Conservation (phyloP, 2,888 invertebrate genomes). For the Eremobia ochroleuca region DNA sequence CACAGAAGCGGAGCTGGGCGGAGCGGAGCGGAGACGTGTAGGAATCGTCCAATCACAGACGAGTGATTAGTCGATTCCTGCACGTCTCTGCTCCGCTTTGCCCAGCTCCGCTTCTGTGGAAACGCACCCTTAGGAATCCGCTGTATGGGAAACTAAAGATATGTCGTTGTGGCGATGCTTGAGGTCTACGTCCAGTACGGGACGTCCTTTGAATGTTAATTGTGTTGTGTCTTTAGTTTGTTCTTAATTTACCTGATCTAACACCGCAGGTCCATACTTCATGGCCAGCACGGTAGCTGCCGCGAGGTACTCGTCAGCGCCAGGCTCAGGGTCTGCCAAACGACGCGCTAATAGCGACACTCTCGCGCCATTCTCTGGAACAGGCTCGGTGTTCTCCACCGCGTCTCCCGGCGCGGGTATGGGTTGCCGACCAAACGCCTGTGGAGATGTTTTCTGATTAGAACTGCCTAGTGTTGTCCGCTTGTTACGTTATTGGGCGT, state of each 20-base stretch:
- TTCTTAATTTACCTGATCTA: conserved; percentile 81
- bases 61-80: too few relatives aligned
- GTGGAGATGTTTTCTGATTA: conserved; percentile 75
- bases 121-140: too few relatives aligned
- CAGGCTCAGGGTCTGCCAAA: conserved; percentile 87
- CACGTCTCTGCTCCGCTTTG: too few relatives aligned
- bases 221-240: background rate
- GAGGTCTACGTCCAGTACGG: too few relatives aligned
- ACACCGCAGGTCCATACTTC: conserved; percentile 95
- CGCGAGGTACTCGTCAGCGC: conserved; percentile 94
- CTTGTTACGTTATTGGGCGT: conserved; percentile 43
- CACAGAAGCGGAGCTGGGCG: too few relatives aligned
- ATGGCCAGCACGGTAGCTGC: conserved; percentile 97
- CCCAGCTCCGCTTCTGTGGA: too few relatives aligned
- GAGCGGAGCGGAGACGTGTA: too few relatives aligned
- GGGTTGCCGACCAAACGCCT: conserved; percentile 97
- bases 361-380: conserved; percentile 91
- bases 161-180: background rate
- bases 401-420: conserved; percentile 89
- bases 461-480: conserved; percentile 60
- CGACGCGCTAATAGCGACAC: conserved; percentile 96
- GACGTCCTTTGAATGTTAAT: background rate
- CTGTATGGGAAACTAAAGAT: background rate
- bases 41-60: too few relatives aligned
- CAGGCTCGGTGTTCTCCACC: conserved; percentile 66